Evolutionary conservation across 2,888 invertebrate genomes (phyloP), one percentile per base, ranked within the genome.

Genomic region (Patella caerulea): DNA sequence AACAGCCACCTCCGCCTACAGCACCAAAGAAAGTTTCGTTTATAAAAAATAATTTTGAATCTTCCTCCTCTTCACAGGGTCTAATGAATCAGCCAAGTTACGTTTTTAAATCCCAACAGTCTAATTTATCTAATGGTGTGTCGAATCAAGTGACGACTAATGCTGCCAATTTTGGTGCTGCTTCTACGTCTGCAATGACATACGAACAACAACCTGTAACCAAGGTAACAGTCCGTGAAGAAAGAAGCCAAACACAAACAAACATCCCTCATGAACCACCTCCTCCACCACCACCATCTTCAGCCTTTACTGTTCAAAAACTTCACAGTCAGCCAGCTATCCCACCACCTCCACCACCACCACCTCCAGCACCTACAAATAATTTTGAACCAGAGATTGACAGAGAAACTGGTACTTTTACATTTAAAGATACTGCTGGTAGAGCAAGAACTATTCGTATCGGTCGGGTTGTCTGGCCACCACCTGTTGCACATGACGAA

Each of bases 371-470:
- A 14, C 72, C 77, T n/a, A 71, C 73, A n/a, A 34, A 72, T 15
- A 73, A 74, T 15, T 76, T 78, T n/a, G 79, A 79, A 11, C 74
- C 83, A 56, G 72, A 79, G 65, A 85, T 83, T 74, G 85, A 88
- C 77, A 79, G 81, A 69, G 87, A 87, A 17, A 83, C 82, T 54
- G 87, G 86, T 29, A 88, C 85, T 34, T 88, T 86, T 72, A 87
- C 87, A 56, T 94, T 73, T 94, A 95, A 85, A 77, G 96, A 89
- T 81, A 83, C 84, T 59, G 97, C 97, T 87, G 97, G 97, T 0
- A 93, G 98, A 52, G 98, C 98, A 0, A 97, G 98, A 90, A 98
- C 98, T 0, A 97, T 98, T 0, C 93, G 98, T 54, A 98, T 98
- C 76, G 98, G 89, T 7, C 85, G 86, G 71, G 89, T 91, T 11